These are phyloP conservation scores for Eubasilissa regina DNA, from an alignment of 1,140 invertebrate species.

Conservation along the genomic window DNA sequence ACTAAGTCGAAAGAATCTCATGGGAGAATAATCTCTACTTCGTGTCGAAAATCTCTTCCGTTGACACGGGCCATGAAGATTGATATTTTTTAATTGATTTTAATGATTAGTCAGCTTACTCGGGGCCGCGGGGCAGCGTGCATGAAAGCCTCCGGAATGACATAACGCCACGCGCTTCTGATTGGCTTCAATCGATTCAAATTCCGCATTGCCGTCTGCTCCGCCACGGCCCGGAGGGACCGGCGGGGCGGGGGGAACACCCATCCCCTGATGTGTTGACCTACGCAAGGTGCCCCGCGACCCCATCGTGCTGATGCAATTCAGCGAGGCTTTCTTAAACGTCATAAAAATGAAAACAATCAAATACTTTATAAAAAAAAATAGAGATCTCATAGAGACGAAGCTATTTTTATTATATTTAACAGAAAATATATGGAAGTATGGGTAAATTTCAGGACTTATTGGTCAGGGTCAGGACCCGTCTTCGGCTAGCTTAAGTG, in stretches of 20 bases:
- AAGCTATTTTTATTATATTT: no score
- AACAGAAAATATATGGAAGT: no score
- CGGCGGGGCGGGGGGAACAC: neutral
- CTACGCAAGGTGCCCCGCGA: neutral
- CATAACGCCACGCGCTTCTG: constrained; percentile 18
- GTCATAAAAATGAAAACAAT: neutral
- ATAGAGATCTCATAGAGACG: no score
- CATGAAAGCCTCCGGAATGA: neutral
- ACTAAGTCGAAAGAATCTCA: no score
- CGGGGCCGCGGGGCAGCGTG: neutral
- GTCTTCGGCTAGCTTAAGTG: no score
- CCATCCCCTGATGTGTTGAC: neutral
- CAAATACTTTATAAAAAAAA: no score
- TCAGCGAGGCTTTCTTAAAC: neutral
- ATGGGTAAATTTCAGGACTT: no score
- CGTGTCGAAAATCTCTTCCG: no score
- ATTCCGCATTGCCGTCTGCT: constrained; percentile 37
- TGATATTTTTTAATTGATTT: neutral
- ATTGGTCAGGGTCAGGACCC: no score
- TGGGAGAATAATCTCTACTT: no score
- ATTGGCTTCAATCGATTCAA: constrained; percentile 43
- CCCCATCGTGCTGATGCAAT: neutral
- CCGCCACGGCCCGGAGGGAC: neutral
- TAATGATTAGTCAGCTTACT: neutral
- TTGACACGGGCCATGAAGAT: no score